Conservation (phyloP, 2,888 invertebrate species). For the Chymomyza caudatula region DNA sequence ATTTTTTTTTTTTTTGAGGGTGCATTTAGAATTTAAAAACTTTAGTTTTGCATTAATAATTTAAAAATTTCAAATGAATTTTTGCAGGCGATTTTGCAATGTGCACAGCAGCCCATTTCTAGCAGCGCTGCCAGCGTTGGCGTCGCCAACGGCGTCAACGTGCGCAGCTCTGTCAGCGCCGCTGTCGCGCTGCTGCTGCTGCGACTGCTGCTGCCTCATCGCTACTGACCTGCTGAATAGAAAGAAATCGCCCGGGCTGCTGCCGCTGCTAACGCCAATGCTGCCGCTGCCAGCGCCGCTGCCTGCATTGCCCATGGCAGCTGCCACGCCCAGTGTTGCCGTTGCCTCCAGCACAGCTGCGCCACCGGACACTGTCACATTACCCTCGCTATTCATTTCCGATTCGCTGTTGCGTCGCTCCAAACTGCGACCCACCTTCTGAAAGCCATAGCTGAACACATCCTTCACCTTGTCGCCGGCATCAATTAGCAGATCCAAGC, state of each 20-base stretch:
- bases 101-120: conserved; percentile 64
- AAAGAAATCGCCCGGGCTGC: conserved; percentile 74
- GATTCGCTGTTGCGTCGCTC: conserved; percentile 87
- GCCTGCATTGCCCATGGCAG: conserved; percentile 2
- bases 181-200: conserved; percentile 17
- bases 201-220: conserved; percentile 27
- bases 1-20: conserved; percentile 35
- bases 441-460: conserved; percentile 87
- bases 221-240: conserved; percentile 77
- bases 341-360: conserved; percentile 38
- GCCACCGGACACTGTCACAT: conserved; percentile 27
- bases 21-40: conserved; percentile 46
- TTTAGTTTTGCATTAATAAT: background rate
- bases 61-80: conserved; percentile 60
- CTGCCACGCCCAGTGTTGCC: background rate
- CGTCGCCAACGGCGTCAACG: conserved; percentile 24
- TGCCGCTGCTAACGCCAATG: conserved; percentile 26
- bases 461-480: conserved; percentile 90
- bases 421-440: conserved; percentile 83
- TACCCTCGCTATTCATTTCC: conserved; percentile 79
- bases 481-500: conserved; percentile 87
- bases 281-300: conserved; percentile 17
- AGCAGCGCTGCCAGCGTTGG: conserved; percentile 35
- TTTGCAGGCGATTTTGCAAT: conserved; percentile 74
- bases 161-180: conserved; percentile 6